Evolutionary conservation across 2,797 vertebrate genomes (phyloP), one percentile per base, ranked within the genome.

Genomic region (Lycodopsis pacificus): DNA sequence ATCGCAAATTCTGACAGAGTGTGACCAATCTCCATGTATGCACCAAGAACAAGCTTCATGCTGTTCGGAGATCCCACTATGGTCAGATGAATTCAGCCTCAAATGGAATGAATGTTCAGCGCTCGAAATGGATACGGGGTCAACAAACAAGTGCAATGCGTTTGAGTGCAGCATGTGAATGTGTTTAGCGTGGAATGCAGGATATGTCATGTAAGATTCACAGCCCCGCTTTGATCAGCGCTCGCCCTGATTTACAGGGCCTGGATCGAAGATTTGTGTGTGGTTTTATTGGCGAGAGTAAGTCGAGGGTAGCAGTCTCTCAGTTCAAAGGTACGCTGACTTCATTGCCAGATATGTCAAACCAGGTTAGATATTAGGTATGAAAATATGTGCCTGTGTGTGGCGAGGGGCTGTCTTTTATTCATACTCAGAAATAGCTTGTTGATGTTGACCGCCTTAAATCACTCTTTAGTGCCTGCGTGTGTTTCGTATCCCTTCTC

Each of bases 141-240:
- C 86, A 87, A 83, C 85, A 91, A 90, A 90, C 86, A 88, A 89
- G 84, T 65, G 66, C 84, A 76, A 13, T 30, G 74, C 81, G 72
- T 82, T 76, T 69, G 82, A 90, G 82, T 7, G 76, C 81, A 87
- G 85, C 94, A 95, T 94, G 91, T 92, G 93, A 95, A 94, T 94
- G 89, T 89, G 90, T 93, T 95, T 95, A 95, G 89, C 19, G 44
- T 84, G 93, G 94, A 95, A 95, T 95, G 94, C 88, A 90, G 92
- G 86, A 92, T 92, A 88, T 92, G 93, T 88, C 88, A 89, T 93
- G 88, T 89, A 85, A 93, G 92, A 94, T 93, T 94, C 93, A 92
- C 89, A 76, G 88, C 80, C 67, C 44, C 4, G 75, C 94, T 94
- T 95, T 95, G 93, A 95, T 94, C 93, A 91, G 84, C 67, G 54